phyloP scores from a whole-genome alignment of 92 coral and sea anemone genomes.

The Plumapathes pennacea region DNA sequence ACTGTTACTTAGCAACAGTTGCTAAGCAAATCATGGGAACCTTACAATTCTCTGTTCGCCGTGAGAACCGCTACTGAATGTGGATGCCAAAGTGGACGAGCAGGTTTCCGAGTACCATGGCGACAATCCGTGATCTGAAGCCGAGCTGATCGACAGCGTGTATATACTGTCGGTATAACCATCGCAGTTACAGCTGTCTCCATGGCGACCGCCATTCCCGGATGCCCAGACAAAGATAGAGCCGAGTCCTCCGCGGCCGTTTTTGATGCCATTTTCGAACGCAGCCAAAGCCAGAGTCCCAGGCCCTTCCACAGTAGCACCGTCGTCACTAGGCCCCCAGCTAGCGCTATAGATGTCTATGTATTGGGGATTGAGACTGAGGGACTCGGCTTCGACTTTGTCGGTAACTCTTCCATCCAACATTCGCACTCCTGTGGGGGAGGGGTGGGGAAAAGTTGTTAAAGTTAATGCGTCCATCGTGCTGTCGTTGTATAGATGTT shows the following conservation, averaged over 20 bases:
- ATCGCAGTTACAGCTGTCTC: slow-evolving; percentile 98
- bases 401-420: slow-evolving; percentile 99
- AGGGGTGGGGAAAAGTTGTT: no score
- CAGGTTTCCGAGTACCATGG: slow-evolving; percentile 99
- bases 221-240: slow-evolving; percentile 99
- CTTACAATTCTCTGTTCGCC: slow-evolving; percentile 92
- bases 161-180: slow-evolving; percentile 97
- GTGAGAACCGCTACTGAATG: slow-evolving; percentile 96
- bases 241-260: slow-evolving; percentile 97
- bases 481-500: not conserved
- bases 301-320: slow-evolving; percentile 98
- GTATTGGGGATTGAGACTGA: slow-evolving; percentile 96
- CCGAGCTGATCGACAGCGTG: slow-evolving; percentile 97
- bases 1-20: no score
- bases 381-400: slow-evolving; percentile 95
- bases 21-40: not conserved
- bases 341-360: slow-evolving; percentile 98
- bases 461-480: no score
- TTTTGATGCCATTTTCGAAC: slow-evolving; percentile 92
- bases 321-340: slow-evolving; percentile 99
- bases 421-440: slow-evolving; percentile 89
- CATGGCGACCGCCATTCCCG: slow-evolving; percentile 97
- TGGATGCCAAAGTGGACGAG: slow-evolving; percentile 94
- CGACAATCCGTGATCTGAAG: slow-evolving; percentile 95
- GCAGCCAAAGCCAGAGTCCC: slow-evolving; percentile 98